Evolutionary conservation across 1,140 invertebrate genomes (phyloP).

Genomic region (Hyphantria cunea): DNA sequence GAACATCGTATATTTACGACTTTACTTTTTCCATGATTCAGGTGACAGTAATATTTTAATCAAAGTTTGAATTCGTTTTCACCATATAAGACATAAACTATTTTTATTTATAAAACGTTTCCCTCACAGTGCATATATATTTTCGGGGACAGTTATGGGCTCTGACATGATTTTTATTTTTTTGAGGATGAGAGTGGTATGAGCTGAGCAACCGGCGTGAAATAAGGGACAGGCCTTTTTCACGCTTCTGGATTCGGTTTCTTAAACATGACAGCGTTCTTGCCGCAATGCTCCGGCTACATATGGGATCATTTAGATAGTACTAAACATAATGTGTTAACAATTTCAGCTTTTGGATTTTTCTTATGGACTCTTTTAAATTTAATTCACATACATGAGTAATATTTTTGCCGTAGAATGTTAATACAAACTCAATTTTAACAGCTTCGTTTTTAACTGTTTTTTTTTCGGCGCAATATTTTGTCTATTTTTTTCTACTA

Average conservation of each 20-base stretch:
- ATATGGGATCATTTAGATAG: constrained; percentile 1
- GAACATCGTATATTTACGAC: constrained; percentile 1
- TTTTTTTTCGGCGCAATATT: too few species aligned
- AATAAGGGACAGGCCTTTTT: constrained; percentile 46
- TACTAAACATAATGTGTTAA: not conserved
- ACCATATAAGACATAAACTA: not conserved
- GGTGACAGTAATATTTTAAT: constrained; percentile 1
- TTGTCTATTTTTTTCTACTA: too few species aligned
- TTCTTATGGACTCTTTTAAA: too few species aligned
- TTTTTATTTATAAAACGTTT: constrained; percentile 8
- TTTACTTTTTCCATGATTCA: not conserved
- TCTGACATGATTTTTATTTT: constrained; percentile 33
- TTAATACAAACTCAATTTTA: too few species aligned
- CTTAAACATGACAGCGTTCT: constrained; percentile 1
- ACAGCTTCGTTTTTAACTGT: too few species aligned
- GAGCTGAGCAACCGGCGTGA: constrained; percentile 43
- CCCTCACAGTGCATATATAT: constrained; percentile 8
- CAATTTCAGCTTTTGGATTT: too few species aligned
- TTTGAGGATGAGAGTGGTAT: constrained; percentile 37
- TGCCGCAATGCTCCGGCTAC: not conserved
- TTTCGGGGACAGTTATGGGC: constrained; percentile 11
- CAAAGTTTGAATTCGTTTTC: constrained; percentile 1
- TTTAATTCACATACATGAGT: too few species aligned
- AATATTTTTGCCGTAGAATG: too few species aligned
- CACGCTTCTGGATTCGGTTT: constrained; percentile 32